These are phyloP conservation scores for Mus minutoides DNA, from an alignment of 2,797 vertebrate genomes.

Conservation along the genomic window DNA sequence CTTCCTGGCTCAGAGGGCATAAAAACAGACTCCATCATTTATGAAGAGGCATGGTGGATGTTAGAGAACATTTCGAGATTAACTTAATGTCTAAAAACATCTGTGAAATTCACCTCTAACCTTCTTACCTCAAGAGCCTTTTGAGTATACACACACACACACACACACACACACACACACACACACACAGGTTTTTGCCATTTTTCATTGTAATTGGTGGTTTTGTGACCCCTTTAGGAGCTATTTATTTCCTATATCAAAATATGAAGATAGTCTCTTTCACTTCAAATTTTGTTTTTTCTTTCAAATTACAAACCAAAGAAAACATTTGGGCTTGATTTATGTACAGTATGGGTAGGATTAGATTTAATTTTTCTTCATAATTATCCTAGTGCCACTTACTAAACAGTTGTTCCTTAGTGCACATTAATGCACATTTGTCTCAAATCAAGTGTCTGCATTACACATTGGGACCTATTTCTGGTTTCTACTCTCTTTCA, in stretches of 20 bases:
- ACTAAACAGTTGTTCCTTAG: not conserved
- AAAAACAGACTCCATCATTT: slow-evolving; percentile 45
- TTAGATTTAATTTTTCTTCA: not conserved
- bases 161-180: not conserved
- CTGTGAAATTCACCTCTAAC: not conserved
- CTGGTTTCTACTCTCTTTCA: not conserved
- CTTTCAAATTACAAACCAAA: not conserved
- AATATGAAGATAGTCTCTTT: not conserved
- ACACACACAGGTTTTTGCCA: not conserved
- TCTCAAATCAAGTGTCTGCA: not conserved
- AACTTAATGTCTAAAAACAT: slow-evolving; percentile 3
- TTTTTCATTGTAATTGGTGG: not conserved
- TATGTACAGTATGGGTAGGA: not conserved
- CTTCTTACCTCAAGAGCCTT: not conserved
- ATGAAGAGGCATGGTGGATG: not conserved
- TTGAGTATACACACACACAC: not conserved
- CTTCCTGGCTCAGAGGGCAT: not conserved
- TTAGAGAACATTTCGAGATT: not conserved
- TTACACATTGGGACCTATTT: not conserved
- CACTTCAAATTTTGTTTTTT: not conserved
- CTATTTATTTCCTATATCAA: not conserved
- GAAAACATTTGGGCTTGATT: not conserved
- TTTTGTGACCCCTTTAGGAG: not conserved
- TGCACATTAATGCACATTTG: not conserved
- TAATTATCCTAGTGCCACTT: not conserved